Base-by-base conservation (phyloP, 2,113 vertebrate genomes). In the Urocolius indicus region DNA sequence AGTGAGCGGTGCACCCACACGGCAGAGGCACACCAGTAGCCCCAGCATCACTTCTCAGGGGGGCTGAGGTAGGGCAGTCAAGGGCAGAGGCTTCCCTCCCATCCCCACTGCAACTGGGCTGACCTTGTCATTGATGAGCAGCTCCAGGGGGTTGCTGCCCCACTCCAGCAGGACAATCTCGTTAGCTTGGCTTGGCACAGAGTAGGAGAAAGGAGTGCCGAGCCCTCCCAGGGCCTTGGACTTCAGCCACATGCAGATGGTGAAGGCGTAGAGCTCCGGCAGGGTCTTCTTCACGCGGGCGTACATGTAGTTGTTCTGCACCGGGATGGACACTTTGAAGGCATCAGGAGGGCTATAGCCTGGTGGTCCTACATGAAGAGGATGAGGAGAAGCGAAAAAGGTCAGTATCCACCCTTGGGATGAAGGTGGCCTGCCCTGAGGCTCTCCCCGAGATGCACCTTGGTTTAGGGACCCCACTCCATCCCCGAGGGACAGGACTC, bases 71-170 rank as follows among this genome's bases (percentile, higher is more conserved):
- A 86, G 22, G 41, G 45, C 65, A 77, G 38, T 32, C 6, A 43
- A 51, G 16, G 18, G 29, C 57, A 85, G 54, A 11, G 4, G 10
- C 67, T 84, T 67, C 29, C 22, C 48, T 52, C 30, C 36, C 4
- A 0, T 23, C 14, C 12, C 13, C 27, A 16, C 63, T 62, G 48
- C 1, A 0, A 7, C 32, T 55, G 30, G 16, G 9, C 96, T 67
- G 82, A 99, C 99, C 98, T 99, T 99, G 93, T 99, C 99, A 4
- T 99, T 99, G 96, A 99, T 99, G 84, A 99, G 99, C 97, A 99
- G 98, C 96, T 99, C 99, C 96, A 99, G 98, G 9, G 99, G 99
- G 69, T 99, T 99, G 16, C 98, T 98, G 61, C 99, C 98, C 5
- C 99, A 98, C 96, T 99, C 99, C 75, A 99, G 96, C 79, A 99